phyloP scores from a whole-genome alignment of 2,113 vertebrate species.

The Pseudorasbora parva region DNA sequence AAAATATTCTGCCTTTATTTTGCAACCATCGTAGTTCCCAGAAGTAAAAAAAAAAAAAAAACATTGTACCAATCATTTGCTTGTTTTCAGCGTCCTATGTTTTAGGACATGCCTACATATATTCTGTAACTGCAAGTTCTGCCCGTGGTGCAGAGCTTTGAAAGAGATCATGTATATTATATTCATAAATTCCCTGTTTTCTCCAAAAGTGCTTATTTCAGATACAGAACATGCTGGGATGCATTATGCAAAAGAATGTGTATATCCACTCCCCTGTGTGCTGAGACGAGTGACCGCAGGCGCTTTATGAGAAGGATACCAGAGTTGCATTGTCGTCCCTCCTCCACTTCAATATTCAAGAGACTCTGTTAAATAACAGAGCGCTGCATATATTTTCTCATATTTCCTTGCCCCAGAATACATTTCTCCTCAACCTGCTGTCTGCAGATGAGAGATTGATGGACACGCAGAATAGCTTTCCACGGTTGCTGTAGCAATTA shows the following conservation, averaged over 20 bases:
- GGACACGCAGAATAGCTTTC: conserved; percentile 31
- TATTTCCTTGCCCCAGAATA: conserved; percentile 28
- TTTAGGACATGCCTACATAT: neutral
- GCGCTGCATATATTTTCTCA: conserved; percentile 28
- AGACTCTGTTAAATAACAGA: conserved; percentile 36
- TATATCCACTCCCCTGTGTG: conserved; percentile 40
- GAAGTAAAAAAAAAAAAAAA: neutral
- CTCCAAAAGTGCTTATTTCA: conserved; percentile 33
- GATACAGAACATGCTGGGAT: conserved; percentile 45
- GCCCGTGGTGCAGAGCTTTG: conserved; percentile 10
- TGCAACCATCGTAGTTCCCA: neutral
- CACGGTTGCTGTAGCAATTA: conserved; percentile 24
- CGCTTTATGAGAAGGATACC: conserved; percentile 4
- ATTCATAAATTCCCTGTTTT: conserved; percentile 21
- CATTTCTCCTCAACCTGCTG: conserved; percentile 35
- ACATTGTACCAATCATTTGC: neutral
- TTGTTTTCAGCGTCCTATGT: neutral
- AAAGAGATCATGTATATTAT: conserved; percentile 13
- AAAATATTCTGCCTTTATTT: neutral
- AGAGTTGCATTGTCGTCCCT: conserved; percentile 24
- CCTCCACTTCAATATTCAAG: conserved; percentile 28
- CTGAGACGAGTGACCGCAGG: conserved; percentile 3
- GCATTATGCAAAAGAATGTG: conserved; percentile 47
- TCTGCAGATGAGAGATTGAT: conserved; percentile 33
- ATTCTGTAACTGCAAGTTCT: neutral